phyloP scores from a whole-genome alignment of 2,113 vertebrate genomes.

The Pavo muticus region DNA sequence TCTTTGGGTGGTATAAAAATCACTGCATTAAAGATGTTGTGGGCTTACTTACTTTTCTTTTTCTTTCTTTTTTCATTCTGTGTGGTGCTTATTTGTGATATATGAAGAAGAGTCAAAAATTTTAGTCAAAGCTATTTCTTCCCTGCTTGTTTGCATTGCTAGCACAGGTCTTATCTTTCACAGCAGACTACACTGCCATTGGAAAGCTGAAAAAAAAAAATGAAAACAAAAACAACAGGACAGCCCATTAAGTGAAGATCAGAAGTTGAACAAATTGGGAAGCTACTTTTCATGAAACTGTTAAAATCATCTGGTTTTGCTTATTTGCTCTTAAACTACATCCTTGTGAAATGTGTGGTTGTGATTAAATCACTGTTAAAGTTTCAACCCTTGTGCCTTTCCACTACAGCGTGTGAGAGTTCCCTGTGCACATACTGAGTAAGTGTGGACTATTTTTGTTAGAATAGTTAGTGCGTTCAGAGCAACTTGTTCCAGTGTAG shows the following conservation, averaged over 20 bases:
- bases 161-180: constrained; percentile 47
- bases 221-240: neutral
- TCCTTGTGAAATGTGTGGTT: constrained; percentile 31
- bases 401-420: constrained; percentile 24
- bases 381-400: constrained; percentile 56
- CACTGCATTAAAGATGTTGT: neutral
- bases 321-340: constrained; percentile 52
- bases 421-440: constrained; percentile 38
- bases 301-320: constrained; percentile 37
- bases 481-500: constrained; percentile 24
- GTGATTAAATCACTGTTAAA: constrained; percentile 53
- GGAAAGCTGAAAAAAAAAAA: neutral
- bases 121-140: constrained; percentile 49
- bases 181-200: constrained; percentile 35
- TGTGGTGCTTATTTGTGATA: neutral
- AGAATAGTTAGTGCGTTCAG: constrained; percentile 48
- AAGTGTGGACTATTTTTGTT: constrained; percentile 68
- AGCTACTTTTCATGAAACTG: constrained; percentile 29
- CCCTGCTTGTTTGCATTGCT: neutral
- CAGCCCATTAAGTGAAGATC: constrained; percentile 43
- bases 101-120: neutral
- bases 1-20: constrained; percentile 24
- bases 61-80: neutral
- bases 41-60: neutral
- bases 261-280: constrained; percentile 60